Percentiles rank a stretch among this genome's conserved stretches.
Conservation (phyloP, 2,888 invertebrate species). For the Phaedon cochleariae region DNA sequence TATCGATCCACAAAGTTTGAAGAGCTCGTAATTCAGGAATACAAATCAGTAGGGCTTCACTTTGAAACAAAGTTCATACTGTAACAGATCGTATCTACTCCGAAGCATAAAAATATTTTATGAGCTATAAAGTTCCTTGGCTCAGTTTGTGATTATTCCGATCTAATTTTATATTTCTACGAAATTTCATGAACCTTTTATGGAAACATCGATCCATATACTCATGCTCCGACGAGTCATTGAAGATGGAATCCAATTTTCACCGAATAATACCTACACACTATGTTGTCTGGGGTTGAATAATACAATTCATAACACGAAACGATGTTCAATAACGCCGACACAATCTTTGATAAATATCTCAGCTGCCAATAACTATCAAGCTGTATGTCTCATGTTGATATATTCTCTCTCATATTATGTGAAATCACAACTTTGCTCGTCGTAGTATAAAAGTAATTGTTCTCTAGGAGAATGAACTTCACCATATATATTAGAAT, state of each 20-base stretch:
- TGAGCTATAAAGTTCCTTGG: constrained; percentile 18
- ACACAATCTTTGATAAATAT: too few species aligned
- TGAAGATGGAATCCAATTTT: background rate
- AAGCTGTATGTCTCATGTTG: too few species aligned
- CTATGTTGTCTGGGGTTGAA: background rate
- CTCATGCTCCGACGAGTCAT: background rate
- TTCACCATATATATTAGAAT: too few species aligned
- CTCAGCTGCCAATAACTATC: too few species aligned
- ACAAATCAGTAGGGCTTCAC: background rate
- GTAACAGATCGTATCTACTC: constrained; percentile 14
- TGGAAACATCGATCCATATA: constrained; percentile 19
- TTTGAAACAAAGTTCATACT: background rate
- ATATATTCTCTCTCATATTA: too few species aligned
- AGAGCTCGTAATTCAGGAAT: background rate
- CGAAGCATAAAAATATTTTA: constrained; percentile 13
- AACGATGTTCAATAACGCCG: too few species aligned
- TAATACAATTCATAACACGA: background rate
- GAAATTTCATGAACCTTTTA: constrained; percentile 25
- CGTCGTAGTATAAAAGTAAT: too few species aligned
- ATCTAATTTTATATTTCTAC: constrained; percentile 34
- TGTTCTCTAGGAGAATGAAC: too few species aligned
- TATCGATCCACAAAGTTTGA: too few species aligned
- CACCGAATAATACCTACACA: background rate
- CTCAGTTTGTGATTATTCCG: constrained; percentile 25
- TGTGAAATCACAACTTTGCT: too few species aligned